A percentile compares a stretch with the other conserved stretches of the same genome.
Conservation (phyloP, 1,140 invertebrate species). For the Drosophila nigrodunni region DNA sequence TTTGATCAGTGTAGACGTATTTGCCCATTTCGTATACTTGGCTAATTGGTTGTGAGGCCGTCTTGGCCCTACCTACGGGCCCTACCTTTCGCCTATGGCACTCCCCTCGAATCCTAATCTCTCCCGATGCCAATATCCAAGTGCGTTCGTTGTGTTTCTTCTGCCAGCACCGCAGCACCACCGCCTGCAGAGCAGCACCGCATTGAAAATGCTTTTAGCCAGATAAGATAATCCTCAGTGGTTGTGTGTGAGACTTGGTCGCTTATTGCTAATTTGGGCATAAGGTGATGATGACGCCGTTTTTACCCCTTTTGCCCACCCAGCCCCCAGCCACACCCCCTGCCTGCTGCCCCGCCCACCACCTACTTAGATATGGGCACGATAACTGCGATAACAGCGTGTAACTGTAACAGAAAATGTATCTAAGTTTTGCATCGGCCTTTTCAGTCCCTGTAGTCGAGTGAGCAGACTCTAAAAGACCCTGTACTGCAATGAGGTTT, state of each 20-base stretch:
- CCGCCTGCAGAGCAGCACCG: neutral
- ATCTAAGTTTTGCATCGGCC: neutral
- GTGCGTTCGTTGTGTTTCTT: slow-evolving; percentile 1
- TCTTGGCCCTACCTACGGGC: slow-evolving; percentile 11
- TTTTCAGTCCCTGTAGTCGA: neutral
- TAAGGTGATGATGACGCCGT: slow-evolving; percentile 28
- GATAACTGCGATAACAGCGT: slow-evolving; percentile 45
- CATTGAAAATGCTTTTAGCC: slow-evolving; percentile 45
- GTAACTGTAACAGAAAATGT: slow-evolving; percentile 40
- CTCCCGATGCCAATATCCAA: slow-evolving; percentile 35
- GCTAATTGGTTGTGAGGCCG: slow-evolving; percentile 29
- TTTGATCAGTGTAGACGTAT: neutral
- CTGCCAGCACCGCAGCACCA: neutral
- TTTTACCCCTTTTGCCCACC: too few species aligned
- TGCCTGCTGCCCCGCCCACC: neutral
- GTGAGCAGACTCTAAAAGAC: neutral
- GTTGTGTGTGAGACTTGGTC: slow-evolving; percentile 36
- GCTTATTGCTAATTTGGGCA: slow-evolving; percentile 55
- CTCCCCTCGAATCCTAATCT: slow-evolving; percentile 14
- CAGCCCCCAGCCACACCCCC: neutral
- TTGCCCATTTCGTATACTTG: slow-evolving; percentile 16
- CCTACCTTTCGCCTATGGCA: neutral
- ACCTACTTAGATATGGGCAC: slow-evolving; percentile 27
- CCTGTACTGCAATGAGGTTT: too few species aligned
- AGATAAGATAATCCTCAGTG: slow-evolving; percentile 76